Percentiles rank a stretch among this genome's conserved stretches.
These are phyloP conservation scores for Baronia brevicornis DNA, from an alignment of 2,888 invertebrate species.

Conservation along the genomic window DNA sequence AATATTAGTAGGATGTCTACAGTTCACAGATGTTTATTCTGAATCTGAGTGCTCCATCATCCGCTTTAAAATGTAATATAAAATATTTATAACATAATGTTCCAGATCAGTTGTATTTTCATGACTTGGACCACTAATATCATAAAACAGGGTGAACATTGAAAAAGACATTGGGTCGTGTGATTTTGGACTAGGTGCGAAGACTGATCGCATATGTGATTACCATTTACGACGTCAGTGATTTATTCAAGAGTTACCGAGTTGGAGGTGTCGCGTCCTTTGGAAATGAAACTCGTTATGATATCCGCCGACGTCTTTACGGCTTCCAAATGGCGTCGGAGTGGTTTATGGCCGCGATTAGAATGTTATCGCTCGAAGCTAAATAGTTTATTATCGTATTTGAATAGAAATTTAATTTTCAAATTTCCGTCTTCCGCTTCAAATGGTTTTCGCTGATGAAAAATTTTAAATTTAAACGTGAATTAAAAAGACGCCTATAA, in stretches of 20 bases:
- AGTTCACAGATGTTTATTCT: too few relatives aligned
- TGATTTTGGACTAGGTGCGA: conserved; percentile 57
- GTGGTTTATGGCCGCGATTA: conserved; percentile 10
- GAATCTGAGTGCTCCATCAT: too few relatives aligned
- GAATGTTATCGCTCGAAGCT: too few relatives aligned
- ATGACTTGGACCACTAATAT: conserved; percentile 27
- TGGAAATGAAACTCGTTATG: conserved; percentile 15
- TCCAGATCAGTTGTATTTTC: not conserved
- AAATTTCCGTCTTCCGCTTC: too few relatives aligned
- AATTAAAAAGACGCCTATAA: too few relatives aligned
- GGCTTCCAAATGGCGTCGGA: conserved; percentile 13
- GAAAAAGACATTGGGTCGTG: conserved; percentile 56
- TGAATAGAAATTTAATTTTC: too few relatives aligned
- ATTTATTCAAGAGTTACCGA: conserved; percentile 32
- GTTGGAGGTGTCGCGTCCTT: conserved; percentile 16
- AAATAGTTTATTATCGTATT: too few relatives aligned
- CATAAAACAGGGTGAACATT: conserved; percentile 51
- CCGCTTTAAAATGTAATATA: too few relatives aligned
- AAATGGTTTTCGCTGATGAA: too few relatives aligned
- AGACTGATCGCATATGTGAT: conserved; percentile 49
- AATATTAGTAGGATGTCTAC: too few relatives aligned
- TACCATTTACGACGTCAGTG: conserved; percentile 47
- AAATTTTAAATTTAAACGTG: too few relatives aligned
- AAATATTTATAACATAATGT: not conserved
- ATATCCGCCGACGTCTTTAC: conserved; percentile 16